phyloP scores from a whole-genome alignment of 2,113 vertebrate species.

The Cranoglanis bouderius region DNA sequence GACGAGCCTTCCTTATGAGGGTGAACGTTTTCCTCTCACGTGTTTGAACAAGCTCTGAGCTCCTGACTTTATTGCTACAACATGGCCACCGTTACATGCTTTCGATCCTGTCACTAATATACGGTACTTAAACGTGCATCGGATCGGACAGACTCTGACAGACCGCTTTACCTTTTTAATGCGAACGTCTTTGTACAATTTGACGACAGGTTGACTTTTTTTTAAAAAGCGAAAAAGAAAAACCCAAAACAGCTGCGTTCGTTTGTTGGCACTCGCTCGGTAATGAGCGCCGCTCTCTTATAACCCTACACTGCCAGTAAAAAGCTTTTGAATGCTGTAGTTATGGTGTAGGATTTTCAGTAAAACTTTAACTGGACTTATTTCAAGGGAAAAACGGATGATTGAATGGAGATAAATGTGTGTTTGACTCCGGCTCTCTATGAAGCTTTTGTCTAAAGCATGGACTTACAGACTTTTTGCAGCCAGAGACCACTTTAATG shows the following conservation, averaged over 20 bases:
- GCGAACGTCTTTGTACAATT: background rate
- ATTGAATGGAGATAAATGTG: too few relatives aligned
- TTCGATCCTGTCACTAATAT: background rate
- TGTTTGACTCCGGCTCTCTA: background rate
- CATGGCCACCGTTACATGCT: background rate
- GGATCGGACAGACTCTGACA: background rate
- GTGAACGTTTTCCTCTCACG: slow-evolving; percentile 22
- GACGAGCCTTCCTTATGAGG: slow-evolving; percentile 47
- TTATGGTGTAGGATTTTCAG: background rate
- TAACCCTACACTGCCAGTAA: background rate
- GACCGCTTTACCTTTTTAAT: background rate
- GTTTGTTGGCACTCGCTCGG: background rate
- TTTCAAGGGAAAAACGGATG: background rate
- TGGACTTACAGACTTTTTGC: background rate
- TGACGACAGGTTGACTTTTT: background rate
- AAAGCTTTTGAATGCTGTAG: background rate
- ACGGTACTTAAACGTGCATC: background rate
- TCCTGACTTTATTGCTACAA: background rate
- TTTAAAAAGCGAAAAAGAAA: background rate
- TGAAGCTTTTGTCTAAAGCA: background rate
- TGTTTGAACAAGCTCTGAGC: slow-evolving; percentile 33
- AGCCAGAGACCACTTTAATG: background rate
- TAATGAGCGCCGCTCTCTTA: background rate
- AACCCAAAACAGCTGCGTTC: background rate
- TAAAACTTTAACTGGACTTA: background rate